Evolutionary conservation across 1,140 invertebrate genomes (phyloP).

Genomic region (Mizuhopecten yessoensis): DNA sequence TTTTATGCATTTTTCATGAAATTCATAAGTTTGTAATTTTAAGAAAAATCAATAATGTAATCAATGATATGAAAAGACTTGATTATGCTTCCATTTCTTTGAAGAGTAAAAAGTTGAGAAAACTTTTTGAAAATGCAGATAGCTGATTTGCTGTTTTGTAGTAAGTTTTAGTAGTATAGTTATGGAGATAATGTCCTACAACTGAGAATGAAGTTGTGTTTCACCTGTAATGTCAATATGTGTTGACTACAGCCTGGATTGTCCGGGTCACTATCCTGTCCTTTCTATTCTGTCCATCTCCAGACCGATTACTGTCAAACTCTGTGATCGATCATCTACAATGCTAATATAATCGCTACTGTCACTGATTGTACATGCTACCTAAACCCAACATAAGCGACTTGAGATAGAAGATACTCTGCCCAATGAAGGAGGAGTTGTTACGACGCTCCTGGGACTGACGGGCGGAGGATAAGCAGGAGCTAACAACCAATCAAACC

Average conservation of each 20-base stretch:
- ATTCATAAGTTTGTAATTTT: not conserved
- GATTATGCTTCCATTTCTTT: not conserved
- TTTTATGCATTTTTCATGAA: not conserved
- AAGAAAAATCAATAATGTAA: not conserved
- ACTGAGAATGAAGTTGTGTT: not conserved
- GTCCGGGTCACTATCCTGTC: constrained; percentile 23
- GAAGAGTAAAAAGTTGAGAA: not conserved
- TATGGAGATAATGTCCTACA: not conserved
- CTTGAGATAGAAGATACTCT: not conserved
- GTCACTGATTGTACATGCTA: not conserved
- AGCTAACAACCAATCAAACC: not conserved
- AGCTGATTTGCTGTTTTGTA: constrained; percentile 5
- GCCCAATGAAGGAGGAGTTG: not conserved
- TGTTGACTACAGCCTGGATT: constrained; percentile 3
- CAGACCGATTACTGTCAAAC: not conserved
- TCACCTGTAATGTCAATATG: constrained; percentile 32
- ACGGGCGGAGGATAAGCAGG: not conserved
- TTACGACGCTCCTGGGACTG: not conserved
- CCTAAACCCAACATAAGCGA: constrained; percentile 37
- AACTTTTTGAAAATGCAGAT: not conserved
- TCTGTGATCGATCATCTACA: not conserved
- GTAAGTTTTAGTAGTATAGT: not conserved
- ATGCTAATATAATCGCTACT: constrained; percentile 34
- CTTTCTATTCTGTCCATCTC: constrained; percentile 33
- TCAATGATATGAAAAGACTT: not conserved